Evolutionary conservation across 2,888 invertebrate genomes (phyloP).

Genomic region (Callinectes sapidus): DNA sequence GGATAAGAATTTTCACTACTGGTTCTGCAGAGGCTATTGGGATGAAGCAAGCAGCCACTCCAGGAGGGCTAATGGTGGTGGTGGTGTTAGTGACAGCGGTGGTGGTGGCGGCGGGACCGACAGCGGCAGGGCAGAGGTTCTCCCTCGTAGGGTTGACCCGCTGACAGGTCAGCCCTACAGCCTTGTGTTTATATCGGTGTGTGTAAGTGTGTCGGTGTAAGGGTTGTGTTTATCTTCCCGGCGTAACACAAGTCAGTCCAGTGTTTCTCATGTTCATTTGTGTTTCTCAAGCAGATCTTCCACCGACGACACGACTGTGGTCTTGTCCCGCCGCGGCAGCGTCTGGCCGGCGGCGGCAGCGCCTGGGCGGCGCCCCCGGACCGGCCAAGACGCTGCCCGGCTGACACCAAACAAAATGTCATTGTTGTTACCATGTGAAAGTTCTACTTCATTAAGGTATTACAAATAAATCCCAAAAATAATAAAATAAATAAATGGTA

Average conservation of each 20-base stretch:
- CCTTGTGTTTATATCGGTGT: slow-evolving; percentile 29
- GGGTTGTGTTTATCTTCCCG: slow-evolving; percentile 62
- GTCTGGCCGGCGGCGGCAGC: slow-evolving; percentile 37
- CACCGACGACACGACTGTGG: slow-evolving; percentile 44
- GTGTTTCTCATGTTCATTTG: slow-evolving; percentile 66
- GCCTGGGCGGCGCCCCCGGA: slow-evolving; percentile 6
- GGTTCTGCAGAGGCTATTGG: slow-evolving; percentile 13
- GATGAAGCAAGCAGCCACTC: slow-evolving; percentile 34
- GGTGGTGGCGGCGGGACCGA: slow-evolving; percentile 6
- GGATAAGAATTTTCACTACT: not conserved
- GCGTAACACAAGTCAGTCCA: slow-evolving; percentile 64
- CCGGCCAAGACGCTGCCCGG: slow-evolving; percentile 22
- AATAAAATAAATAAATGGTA: slow-evolving; percentile 47
- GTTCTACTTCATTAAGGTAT: slow-evolving; percentile 62
- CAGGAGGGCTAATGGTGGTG: not conserved
- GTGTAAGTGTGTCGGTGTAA: slow-evolving; percentile 55
- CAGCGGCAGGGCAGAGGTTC: slow-evolving; percentile 18
- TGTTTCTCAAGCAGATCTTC: slow-evolving; percentile 64
- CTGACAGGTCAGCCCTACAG: not conserved
- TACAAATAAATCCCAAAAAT: slow-evolving; percentile 64
- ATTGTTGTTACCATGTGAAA: slow-evolving; percentile 59
- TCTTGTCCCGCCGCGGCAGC: slow-evolving; percentile 9
- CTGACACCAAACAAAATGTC: slow-evolving; percentile 42
- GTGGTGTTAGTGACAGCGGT: not conserved
- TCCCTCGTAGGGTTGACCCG: slow-evolving; percentile 28